Evolutionary conservation across 1,140 invertebrate species (phyloP).

Genomic region (Pararge aegeria): DNA sequence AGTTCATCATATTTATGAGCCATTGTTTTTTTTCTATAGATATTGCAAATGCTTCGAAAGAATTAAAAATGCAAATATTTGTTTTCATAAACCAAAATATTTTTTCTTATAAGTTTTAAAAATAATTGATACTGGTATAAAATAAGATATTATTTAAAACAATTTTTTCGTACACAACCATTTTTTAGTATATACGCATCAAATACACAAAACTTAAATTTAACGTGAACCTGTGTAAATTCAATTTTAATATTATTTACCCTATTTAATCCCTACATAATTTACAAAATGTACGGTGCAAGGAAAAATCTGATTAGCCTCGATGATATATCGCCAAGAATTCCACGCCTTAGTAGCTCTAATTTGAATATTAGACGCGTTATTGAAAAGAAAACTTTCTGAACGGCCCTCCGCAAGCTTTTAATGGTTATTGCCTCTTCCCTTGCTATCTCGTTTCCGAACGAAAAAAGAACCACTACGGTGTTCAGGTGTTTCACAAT

Average conservation of each 20-base stretch:
- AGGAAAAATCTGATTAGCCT: slow-evolving; percentile 75
- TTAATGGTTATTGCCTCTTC: slow-evolving; percentile 76
- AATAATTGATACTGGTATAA: too few species aligned
- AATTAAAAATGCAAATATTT: too few species aligned
- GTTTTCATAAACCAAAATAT: too few species aligned
- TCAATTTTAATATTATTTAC: slow-evolving; percentile 21
- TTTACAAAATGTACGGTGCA: slow-evolving; percentile 53
- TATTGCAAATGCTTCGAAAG: too few species aligned
- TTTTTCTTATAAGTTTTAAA: too few species aligned
- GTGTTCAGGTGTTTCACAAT: slow-evolving; percentile 59
- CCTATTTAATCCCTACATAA: slow-evolving; percentile 53
- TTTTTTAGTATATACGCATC: too few species aligned
- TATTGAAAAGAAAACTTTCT: slow-evolving; percentile 77
- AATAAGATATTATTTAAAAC: too few species aligned
- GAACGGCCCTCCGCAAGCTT: slow-evolving; percentile 64
- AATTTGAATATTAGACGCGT: slow-evolving; percentile 79
- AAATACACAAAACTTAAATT: too few species aligned
- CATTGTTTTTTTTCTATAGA: not conserved
- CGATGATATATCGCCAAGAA: slow-evolving; percentile 72
- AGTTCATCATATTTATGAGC: not conserved
- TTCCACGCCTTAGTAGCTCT: slow-evolving; percentile 66
- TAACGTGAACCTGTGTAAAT: not conserved
- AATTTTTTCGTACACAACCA: too few species aligned
- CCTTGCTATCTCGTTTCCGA: slow-evolving; percentile 61
- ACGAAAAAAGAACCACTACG: slow-evolving; percentile 46